Evolutionary conservation across 2,113 vertebrate species (phyloP).

Genomic region (Neoarius graeffei): DNA sequence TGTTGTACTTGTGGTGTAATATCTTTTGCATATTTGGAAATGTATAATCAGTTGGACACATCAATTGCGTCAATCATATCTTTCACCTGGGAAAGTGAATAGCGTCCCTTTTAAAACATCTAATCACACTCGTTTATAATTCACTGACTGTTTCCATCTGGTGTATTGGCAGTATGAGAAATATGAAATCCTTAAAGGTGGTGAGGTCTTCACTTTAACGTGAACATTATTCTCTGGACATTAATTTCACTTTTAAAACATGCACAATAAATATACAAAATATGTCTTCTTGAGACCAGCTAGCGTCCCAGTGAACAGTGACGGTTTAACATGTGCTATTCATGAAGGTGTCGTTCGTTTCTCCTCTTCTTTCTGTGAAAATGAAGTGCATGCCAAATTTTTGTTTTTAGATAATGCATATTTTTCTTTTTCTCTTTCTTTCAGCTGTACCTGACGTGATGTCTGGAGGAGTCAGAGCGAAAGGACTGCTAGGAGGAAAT

Average conservation of each 20-base stretch:
- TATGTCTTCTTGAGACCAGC: neutral
- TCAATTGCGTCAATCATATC: neutral
- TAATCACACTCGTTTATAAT: neutral
- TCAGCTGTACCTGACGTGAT: neutral
- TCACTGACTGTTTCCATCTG: fast-evolving
- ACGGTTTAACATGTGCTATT: too few species aligned
- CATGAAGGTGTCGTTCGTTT: too few species aligned
- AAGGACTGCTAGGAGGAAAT: constrained; percentile 22
- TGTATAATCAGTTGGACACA: neutral
- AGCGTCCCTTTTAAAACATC: neutral
- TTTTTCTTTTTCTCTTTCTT: neutral
- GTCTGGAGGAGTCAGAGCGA: constrained; percentile 3
- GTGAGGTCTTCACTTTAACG: neutral
- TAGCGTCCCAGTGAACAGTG: neutral
- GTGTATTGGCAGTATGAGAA: neutral
- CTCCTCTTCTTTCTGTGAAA: too few species aligned
- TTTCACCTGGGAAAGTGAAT: neutral
- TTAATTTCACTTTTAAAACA: neutral
- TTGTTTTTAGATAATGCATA: neutral
- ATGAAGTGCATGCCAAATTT: neutral
- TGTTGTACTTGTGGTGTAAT: neutral
- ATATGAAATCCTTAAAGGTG: neutral
- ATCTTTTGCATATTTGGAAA: neutral
- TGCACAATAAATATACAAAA: neutral
- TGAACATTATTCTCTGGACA: neutral